A percentile compares a stretch with the other conserved stretches of the same genome.
Evolutionary conservation across 2,888 invertebrate genomes (phyloP).

Genomic region (Poecilobothrus nobilitatus): DNA sequence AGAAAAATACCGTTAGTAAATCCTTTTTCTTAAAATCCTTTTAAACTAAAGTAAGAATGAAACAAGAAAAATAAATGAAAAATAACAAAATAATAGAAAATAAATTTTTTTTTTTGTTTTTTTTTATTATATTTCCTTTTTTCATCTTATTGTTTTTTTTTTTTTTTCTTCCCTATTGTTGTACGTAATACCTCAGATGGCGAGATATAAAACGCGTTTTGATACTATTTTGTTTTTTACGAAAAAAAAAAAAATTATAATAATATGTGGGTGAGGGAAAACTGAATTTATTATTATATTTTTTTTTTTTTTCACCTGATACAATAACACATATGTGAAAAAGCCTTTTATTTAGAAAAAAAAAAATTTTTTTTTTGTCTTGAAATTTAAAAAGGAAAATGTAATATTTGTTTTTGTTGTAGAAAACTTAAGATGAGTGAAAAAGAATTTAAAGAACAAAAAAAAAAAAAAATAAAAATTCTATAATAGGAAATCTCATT

Average conservation of each 20-base stretch:
- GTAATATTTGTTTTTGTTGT: too few relatives aligned
- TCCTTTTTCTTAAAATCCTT: background rate
- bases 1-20: conserved; percentile 4
- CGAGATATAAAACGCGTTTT: background rate
- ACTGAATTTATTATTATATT: background rate
- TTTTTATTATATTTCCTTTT: background rate
- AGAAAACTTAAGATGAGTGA: too few relatives aligned
- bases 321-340: background rate
- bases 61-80: too few relatives aligned
- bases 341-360: background rate
- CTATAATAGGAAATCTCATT: background rate
- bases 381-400: too few relatives aligned
- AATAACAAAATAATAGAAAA: too few relatives aligned
- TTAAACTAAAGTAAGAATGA: background rate
- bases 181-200: background rate
- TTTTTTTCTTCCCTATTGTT: background rate
- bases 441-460: too few relatives aligned
- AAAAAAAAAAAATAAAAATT: too few relatives aligned
- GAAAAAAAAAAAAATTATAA: too few relatives aligned
- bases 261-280: too few relatives aligned
- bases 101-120: background rate
- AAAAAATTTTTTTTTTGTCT: background rate
- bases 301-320: background rate
- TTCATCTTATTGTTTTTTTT: background rate
- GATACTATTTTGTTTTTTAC: background rate